phyloP scores from a whole-genome alignment of 2,888 invertebrate species.

The Psylliodes chrysocephalus region DNA sequence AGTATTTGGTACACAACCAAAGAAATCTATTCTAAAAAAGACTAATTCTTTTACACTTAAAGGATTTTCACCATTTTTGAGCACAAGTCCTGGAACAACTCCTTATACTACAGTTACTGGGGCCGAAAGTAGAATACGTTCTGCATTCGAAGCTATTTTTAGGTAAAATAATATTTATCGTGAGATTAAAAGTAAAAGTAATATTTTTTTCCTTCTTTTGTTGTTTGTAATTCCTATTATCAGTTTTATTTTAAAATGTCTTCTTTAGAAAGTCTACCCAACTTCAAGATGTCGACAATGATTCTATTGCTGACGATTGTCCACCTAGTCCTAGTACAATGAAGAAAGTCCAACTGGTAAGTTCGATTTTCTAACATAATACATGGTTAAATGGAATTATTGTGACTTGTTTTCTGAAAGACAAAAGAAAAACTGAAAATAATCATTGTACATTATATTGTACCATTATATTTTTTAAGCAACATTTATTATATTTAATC shows the following conservation, averaged over 20 bases:
- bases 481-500: too few species aligned
- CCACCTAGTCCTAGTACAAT: constrained; percentile 77
- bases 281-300: constrained; percentile 79
- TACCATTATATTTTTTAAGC: too few species aligned
- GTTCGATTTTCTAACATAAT: constrained; percentile 46
- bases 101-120: constrained; percentile 89
- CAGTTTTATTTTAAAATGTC: constrained; percentile 2
- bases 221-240: not conserved
- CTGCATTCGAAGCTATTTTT: constrained; percentile 92
- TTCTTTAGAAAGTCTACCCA: constrained; percentile 75
- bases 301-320: constrained; percentile 59
- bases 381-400: too few species aligned
- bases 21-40: constrained; percentile 93
- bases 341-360: constrained; percentile 90
- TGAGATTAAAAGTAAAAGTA: too few species aligned
- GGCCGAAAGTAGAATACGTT: constrained; percentile 85
- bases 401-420: too few species aligned
- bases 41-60: constrained; percentile 84
- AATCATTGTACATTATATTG: too few species aligned
- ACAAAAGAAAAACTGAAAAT: too few species aligned
- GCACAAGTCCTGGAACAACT: constrained; percentile 69
- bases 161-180: constrained; percentile 61
- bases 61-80: constrained; percentile 68
- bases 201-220: too few species aligned
- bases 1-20: constrained; percentile 64